Evolutionary conservation across 2,797 vertebrate genomes (phyloP).

Genomic region (Coregonus suidteri): DNA sequence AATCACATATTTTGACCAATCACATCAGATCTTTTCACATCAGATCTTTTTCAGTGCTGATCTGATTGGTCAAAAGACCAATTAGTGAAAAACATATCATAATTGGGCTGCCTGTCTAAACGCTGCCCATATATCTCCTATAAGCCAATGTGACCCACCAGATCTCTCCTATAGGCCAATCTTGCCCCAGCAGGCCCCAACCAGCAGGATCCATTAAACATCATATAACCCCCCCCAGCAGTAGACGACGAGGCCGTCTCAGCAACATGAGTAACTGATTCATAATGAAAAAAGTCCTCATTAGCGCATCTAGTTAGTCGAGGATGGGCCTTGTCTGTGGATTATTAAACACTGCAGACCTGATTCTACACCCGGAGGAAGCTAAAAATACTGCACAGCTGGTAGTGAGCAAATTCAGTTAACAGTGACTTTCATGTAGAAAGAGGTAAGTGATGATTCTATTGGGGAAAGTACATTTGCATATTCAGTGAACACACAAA

Average conservation of each 20-base stretch:
- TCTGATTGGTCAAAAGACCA: no score
- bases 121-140: background rate
- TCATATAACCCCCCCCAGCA: background rate
- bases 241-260: background rate
- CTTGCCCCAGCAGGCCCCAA: background rate
- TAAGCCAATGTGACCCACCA: background rate
- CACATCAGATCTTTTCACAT: no score
- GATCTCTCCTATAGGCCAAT: background rate
- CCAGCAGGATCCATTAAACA: background rate
- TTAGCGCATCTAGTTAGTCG: constrained; percentile 11
- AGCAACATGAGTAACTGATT: constrained; percentile 14
- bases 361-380: background rate
- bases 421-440: background rate
- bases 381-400: background rate
- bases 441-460: background rate
- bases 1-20: no score
- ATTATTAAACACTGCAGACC: constrained; percentile 13
- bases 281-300: constrained; percentile 19
- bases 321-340: constrained; percentile 3
- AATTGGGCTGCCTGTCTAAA: no score
- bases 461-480: background rate
- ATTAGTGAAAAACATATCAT: no score
- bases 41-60: no score
- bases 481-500: background rate
- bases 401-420: background rate